These are phyloP conservation scores for Oithona nana DNA, from an alignment of 2,888 invertebrate species.

Conservation along the genomic window DNA sequence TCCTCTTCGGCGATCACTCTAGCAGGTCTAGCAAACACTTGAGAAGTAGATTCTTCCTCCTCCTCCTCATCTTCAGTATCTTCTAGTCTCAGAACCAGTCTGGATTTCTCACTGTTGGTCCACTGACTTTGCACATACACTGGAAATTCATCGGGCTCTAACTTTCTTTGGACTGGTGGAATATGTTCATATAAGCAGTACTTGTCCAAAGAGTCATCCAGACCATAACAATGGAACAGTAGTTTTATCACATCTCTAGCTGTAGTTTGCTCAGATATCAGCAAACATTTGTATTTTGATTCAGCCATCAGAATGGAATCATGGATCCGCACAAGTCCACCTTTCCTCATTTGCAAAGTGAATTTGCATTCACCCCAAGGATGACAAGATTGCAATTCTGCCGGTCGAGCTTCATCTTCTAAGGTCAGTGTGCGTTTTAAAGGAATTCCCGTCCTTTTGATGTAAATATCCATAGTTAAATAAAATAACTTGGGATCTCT, in stretches of 20 bases:
- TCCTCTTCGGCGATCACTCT: neutral
- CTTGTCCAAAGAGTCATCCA: conserved; percentile 34
- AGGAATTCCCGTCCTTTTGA: conserved; percentile 32
- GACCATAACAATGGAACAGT: conserved; percentile 52
- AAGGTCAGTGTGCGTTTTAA: conserved; percentile 59
- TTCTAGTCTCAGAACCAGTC: neutral
- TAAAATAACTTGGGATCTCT: conserved; percentile 80
- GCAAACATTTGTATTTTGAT: conserved; percentile 75
- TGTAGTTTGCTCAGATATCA: conserved; percentile 71
- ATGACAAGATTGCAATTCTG: conserved; percentile 78
- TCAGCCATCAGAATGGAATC: conserved; percentile 76
- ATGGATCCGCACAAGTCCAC: conserved; percentile 77
- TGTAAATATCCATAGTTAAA: conserved; percentile 77
- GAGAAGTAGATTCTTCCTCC: neutral
- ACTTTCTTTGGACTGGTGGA: conserved; percentile 60
- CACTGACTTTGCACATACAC: conserved; percentile 57
- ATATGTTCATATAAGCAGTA: conserved; percentile 26
- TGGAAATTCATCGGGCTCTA: conserved; percentile 69
- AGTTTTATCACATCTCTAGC: conserved; percentile 69
- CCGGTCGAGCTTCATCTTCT: conserved; percentile 72
- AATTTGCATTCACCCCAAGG: conserved; percentile 74
- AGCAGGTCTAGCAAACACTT: neutral
- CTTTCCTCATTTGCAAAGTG: conserved; percentile 64
- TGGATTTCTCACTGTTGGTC: conserved; percentile 24
- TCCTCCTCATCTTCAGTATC: neutral